These are phyloP conservation scores for Acanthacorydalis orientalis DNA, from an alignment of 2,888 invertebrate genomes.

Conservation along the genomic window DNA sequence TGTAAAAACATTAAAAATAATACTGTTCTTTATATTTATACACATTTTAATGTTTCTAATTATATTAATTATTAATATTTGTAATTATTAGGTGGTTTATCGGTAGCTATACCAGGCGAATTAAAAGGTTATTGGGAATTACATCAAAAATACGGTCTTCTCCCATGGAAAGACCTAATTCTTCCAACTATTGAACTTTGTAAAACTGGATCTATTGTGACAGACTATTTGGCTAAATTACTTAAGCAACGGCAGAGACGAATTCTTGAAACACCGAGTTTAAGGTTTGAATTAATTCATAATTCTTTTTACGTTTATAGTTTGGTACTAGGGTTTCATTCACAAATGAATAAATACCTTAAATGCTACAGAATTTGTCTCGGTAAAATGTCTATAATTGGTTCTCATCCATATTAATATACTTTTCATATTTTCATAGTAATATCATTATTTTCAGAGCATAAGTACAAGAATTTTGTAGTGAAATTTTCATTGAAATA, in stretches of 20 bases:
- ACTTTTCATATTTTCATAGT: no score
- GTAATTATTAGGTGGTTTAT: slow-evolving; percentile 45
- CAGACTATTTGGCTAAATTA: slow-evolving; percentile 41
- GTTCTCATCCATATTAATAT: no score
- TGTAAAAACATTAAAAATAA: no score
- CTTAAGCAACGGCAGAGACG: slow-evolving; percentile 28
- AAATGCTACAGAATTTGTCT: no score
- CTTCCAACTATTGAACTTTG: slow-evolving; percentile 63
- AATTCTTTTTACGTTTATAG: no score
- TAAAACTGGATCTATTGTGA: slow-evolving; percentile 51
- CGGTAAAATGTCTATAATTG: no score
- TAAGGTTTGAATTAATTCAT: slow-evolving; percentile 21
- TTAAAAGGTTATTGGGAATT: slow-evolving; percentile 68
- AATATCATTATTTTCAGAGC: no score
- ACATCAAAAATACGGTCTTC: slow-evolving; percentile 48
- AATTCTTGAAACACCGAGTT: slow-evolving; percentile 39
- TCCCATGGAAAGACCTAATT: slow-evolving; percentile 66
- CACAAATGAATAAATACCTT: no score
- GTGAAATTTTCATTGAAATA: no score
- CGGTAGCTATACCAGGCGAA: slow-evolving; percentile 84
- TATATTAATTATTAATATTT: neutral
- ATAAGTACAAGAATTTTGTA: no score
- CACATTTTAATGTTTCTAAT: neutral
- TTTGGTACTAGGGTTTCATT: no score
- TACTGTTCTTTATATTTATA: no score